Base-by-base conservation (phyloP, 37 sponge, comb jelly and placozoan species). In the Ephydatia muelleri region DNA sequence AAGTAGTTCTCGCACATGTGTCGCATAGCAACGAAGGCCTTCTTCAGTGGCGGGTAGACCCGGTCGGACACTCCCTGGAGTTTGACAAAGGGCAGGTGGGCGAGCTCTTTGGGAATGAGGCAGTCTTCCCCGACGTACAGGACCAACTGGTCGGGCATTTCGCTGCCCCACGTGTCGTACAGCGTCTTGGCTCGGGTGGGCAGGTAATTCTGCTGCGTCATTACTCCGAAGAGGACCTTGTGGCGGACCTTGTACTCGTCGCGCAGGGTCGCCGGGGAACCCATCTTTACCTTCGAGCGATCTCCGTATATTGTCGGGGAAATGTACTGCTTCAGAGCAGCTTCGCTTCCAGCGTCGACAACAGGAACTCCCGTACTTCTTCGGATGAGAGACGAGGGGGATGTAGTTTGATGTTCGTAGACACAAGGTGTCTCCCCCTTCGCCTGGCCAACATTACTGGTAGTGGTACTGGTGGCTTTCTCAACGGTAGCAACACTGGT, bases 121-220 rank as follows among this genome's bases (percentile, higher is more conserved):
- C 91, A 90, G 79, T 86, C 93, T 29, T 77, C 87, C 0, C 88
- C 92, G 0, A 89, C 86, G 70, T 80, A 93, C 71, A 93, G 83
- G 64, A 32, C 43, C 3, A 93, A 25, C 72, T 89, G 89, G 29
- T 70, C 47, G 57, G 57, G 57, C 75, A 89, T 72, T 11, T 93
- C 92, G 14, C 33, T 49, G 0, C 86, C 91, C 93, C 93, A 93
- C 0, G 93, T 93, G 3, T 85, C 87, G 76, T 86, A 82, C 29
- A 93, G 73, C 4, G 93, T 84, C 26, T 65, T 68, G 3, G 93
- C 93, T 26, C 93, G 69, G 2, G 93, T 93, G 14, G 70, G 25
- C 49, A 93, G 74, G 71, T 89, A 89, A 16, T 82, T 81, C 68
- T 86, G 80, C 14, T 87, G 78, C 0, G 93, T 89, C 26, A 93